These are phyloP conservation scores for Cryptotermes secundus DNA, from an alignment of 1,140 invertebrate genomes.

Conservation along the genomic window DNA sequence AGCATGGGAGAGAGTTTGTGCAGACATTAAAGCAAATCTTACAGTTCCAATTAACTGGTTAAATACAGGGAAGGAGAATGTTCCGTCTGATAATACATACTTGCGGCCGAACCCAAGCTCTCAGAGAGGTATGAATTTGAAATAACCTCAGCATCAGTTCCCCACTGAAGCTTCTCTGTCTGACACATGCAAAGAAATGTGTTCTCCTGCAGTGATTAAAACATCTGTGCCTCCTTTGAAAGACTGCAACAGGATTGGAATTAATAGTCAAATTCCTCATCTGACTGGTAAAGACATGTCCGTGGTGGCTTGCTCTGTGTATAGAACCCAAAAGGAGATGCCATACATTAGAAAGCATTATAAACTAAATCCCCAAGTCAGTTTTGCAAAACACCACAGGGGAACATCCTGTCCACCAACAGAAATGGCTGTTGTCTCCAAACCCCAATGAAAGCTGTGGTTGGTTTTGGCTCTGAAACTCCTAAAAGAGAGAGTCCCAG, in stretches of 20 bases:
- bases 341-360: slow-evolving; percentile 30
- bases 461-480: background rate
- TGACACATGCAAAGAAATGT: slow-evolving; percentile 30
- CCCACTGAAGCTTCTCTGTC: background rate
- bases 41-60: slow-evolving; percentile 8
- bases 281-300: background rate
- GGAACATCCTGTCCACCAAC: background rate
- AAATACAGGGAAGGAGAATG: slow-evolving; percentile 24
- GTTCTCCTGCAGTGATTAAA: slow-evolving; percentile 24
- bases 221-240: slow-evolving; percentile 33
- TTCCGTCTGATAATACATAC: background rate
- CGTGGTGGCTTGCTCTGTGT: background rate
- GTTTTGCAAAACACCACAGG: slow-evolving; percentile 15
- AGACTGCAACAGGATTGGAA: slow-evolving; percentile 33
- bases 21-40: background rate
- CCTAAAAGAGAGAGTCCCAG: background rate
- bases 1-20: background rate
- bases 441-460: slow-evolving; percentile 20
- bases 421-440: too few relatives aligned
- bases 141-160: too few relatives aligned
- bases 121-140: too few relatives aligned
- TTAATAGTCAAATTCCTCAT: background rate
- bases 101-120: background rate
- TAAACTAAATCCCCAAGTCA: slow-evolving; percentile 4
- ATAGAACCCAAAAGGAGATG: background rate